Evolutionary conservation across 2,888 invertebrate genomes (phyloP), one percentile per base, ranked within the genome.

Genomic region (Brachyptera putata): DNA sequence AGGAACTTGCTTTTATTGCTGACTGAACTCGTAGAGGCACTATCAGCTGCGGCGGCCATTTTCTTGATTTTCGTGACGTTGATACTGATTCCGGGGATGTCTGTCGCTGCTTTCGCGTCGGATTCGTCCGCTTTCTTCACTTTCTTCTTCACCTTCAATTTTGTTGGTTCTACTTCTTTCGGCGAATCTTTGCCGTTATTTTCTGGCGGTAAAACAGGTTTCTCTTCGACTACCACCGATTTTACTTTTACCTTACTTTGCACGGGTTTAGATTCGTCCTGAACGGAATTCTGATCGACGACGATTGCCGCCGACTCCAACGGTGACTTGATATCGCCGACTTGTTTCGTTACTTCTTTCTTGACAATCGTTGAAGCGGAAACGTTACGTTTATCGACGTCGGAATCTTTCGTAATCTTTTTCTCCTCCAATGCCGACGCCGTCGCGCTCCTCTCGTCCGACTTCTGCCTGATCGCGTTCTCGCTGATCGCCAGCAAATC

Each of bases 1-100:
- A 91, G 75, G 66, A 91, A 77, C 63, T 80, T 81, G 66, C 79
- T 78, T 66, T 77, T 78, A 14, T 68, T 64, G 1, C 65, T 65
- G 36, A 50, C n/a, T n/a, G n/a, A n/a, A n/a, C n/a, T n/a, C n/a
- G n/a, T 36, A 1, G 18, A n/a, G 13, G 3, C 21, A 16, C n/a
- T 14, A 14, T 57, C 48, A 16, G n/a, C 18, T 48, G 14, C 30
- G 43, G 43, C 18, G 11, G 7, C 14, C 21, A 30, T 26, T n/a
- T 21, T 55, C 34, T 14, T 22, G 5, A 11, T 30, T 56, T 34
- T 13, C n/a, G n/a, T n/a, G n/a, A n/a, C n/a, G n/a, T n/a, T n/a
- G n/a, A n/a, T n/a, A 14, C 16, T 46, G 22, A 34, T 39, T 9
- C 46, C 11, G 26, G 39, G 41, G 16, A 14, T 34, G 14, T 18